These are phyloP conservation scores for Mystacornis crossleyi DNA, from an alignment of 2,113 vertebrate species.

Conservation along the genomic window DNA sequence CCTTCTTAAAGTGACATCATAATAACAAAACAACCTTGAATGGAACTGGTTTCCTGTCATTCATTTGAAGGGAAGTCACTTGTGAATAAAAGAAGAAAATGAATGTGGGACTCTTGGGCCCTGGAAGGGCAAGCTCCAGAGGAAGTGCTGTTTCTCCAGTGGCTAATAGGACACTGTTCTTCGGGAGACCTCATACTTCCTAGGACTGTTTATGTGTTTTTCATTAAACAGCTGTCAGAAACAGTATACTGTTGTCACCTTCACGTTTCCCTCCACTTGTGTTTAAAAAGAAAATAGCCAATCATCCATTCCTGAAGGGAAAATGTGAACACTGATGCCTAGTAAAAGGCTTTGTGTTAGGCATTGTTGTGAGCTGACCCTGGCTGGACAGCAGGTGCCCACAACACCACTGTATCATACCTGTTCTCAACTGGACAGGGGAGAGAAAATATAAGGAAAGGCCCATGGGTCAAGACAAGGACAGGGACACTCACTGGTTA, in stretches of 20 bases:
- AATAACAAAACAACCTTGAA: not conserved
- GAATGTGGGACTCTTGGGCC: not conserved
- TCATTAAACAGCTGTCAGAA: slow-evolving; percentile 9
- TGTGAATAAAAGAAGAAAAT: not conserved
- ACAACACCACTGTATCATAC: not conserved
- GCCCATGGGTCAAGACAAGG: not conserved
- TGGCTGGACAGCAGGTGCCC: not conserved
- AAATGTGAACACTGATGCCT: not conserved
- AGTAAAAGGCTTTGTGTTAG: not conserved
- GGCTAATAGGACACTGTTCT: not conserved
- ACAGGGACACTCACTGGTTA: not conserved
- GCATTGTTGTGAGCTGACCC: not conserved
- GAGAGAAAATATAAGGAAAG: not conserved
- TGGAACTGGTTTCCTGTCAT: not conserved
- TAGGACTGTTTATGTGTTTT: not conserved
- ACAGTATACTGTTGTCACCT: not conserved
- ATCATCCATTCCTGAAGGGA: not conserved
- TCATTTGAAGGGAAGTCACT: not conserved
- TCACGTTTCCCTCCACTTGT: not conserved
- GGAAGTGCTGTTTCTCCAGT: not conserved
- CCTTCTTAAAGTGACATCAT: not conserved
- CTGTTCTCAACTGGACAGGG: not conserved
- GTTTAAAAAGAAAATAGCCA: not conserved
- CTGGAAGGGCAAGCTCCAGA: not conserved
- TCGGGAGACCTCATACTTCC: not conserved